Percentiles rank a stretch among this genome's conserved stretches.
Conservation (phyloP, 1,140 invertebrate genomes). For the Leptinotarsa lineolata region DNA sequence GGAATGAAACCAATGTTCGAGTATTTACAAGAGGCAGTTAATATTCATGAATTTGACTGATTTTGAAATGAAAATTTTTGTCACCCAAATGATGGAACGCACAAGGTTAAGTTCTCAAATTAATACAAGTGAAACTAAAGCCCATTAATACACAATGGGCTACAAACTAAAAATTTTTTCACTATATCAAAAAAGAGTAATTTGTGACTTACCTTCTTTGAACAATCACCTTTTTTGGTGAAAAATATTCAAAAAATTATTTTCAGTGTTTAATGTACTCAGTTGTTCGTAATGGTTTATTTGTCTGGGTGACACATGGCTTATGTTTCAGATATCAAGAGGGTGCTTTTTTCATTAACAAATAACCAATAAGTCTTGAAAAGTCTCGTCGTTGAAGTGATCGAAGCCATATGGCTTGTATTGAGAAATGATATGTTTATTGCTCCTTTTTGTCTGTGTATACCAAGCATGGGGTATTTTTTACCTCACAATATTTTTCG, state of each 20-base stretch:
- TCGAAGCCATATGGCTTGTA: slow-evolving; percentile 27
- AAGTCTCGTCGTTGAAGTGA: slow-evolving; percentile 27
- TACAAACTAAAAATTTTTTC: too few relatives aligned
- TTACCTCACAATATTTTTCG: not conserved
- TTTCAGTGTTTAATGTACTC: too few relatives aligned
- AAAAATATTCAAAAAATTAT: too few relatives aligned
- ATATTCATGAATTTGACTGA: too few relatives aligned
- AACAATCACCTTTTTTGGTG: too few relatives aligned
- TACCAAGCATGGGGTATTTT: slow-evolving; percentile 28
- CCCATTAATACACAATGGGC: too few relatives aligned
- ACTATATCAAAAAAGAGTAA: too few relatives aligned
- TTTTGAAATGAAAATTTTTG: too few relatives aligned
- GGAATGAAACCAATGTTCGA: not conserved
- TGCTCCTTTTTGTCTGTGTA: slow-evolving; percentile 25
- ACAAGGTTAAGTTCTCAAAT: not conserved
- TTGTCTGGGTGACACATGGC: slow-evolving; percentile 25
- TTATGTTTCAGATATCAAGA: not conserved
- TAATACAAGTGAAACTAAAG: too few relatives aligned
- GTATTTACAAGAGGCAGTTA: too few relatives aligned
- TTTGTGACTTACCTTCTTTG: too few relatives aligned
- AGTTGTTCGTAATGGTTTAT: too few relatives aligned
- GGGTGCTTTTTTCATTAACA: slow-evolving; percentile 31
- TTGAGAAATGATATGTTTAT: slow-evolving; percentile 32
- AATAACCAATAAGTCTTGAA: slow-evolving; percentile 31
- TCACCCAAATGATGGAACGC: not conserved